A percentile compares a stretch with the other conserved stretches of the same genome.
Evolutionary conservation across 2,797 vertebrate species (phyloP).

Genomic region (Odontamblyopus rebecca): DNA sequence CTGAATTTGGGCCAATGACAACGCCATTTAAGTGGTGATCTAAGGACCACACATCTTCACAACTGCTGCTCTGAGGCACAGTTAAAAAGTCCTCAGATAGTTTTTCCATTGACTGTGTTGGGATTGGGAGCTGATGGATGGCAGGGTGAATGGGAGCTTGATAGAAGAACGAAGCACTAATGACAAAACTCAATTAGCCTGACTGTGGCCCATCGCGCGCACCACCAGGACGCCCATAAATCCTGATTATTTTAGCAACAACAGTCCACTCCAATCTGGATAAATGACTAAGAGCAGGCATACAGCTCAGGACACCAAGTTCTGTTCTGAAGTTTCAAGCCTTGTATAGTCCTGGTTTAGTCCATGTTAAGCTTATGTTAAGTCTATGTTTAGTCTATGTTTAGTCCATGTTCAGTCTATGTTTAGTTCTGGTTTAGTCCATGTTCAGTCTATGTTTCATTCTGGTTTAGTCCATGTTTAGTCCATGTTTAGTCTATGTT

Average conservation of each 20-base stretch:
- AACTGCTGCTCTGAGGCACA: slow-evolving; percentile 11
- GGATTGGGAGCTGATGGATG: slow-evolving; percentile 48
- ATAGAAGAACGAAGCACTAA: slow-evolving; percentile 62
- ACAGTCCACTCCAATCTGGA: slow-evolving; percentile 43
- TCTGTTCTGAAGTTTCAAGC: neutral
- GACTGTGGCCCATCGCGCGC: slow-evolving; percentile 43
- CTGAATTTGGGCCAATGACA: neutral
- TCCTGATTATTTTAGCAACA: slow-evolving; percentile 70
- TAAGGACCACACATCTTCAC: neutral
- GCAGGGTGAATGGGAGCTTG: slow-evolving; percentile 46
- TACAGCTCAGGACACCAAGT: slow-evolving; percentile 15
- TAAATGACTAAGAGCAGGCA: slow-evolving; percentile 58
- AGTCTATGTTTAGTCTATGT: too few relatives aligned
- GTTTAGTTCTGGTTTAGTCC: neutral
- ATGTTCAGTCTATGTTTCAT: neutral
- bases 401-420: too few relatives aligned
- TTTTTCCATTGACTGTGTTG: slow-evolving; percentile 16
- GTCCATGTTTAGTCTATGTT: too few relatives aligned
- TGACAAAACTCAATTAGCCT: slow-evolving; percentile 68
- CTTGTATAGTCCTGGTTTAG: neutral
- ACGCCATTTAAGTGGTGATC: neutral
- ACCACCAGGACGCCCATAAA: slow-evolving; percentile 61
- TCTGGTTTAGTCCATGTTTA: neutral
- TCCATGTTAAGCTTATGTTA: too few relatives aligned
- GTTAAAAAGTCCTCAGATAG: slow-evolving; percentile 16